These are phyloP conservation scores for Danio rerio DNA, from an alignment of 2,113 vertebrate species.

Conservation along the genomic window DNA sequence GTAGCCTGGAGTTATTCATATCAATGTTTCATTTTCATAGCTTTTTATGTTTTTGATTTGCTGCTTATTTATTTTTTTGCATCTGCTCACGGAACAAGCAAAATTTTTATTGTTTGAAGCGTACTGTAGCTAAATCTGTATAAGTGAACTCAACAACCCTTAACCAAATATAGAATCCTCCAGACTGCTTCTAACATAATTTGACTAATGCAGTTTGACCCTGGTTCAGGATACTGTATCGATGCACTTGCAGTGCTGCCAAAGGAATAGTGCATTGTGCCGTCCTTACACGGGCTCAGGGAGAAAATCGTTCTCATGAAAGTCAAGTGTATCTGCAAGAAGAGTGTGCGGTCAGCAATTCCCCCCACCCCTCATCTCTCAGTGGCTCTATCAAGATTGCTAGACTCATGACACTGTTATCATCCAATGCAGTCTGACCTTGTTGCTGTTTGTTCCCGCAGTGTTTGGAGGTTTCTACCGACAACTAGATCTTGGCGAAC, in stretches of 20 bases:
- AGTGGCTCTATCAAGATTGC: conserved; percentile 15
- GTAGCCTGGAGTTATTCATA: background rate
- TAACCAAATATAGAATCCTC: conserved; percentile 13
- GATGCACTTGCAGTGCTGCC: conserved; percentile 11
- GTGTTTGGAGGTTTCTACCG: conserved; percentile 27
- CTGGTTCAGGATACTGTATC: background rate
- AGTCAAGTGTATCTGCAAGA: conserved; percentile 32
- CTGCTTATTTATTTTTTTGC: background rate
- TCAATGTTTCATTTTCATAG: background rate
- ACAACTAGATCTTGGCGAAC: conserved; percentile 6
- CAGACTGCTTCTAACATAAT: conserved; percentile 1
- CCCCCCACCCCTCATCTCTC: conserved; percentile 13
- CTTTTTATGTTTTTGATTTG: background rate
- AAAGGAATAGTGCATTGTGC: conserved; percentile 16
- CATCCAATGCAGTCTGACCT: conserved; percentile 7
- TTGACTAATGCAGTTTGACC: conserved; percentile 29
- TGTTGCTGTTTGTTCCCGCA: conserved; percentile 24
- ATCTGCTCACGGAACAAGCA: background rate
- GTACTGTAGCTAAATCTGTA: conserved; percentile 5
- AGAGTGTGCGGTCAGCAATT: conserved; percentile 10
- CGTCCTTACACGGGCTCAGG: background rate
- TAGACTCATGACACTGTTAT: conserved; percentile 14
- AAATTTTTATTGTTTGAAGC: background rate
- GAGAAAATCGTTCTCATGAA: conserved; percentile 33
- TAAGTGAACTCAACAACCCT: background rate